Conservation (phyloP, 2,113 vertebrate species). For the Montifringilla adamsi region DNA sequence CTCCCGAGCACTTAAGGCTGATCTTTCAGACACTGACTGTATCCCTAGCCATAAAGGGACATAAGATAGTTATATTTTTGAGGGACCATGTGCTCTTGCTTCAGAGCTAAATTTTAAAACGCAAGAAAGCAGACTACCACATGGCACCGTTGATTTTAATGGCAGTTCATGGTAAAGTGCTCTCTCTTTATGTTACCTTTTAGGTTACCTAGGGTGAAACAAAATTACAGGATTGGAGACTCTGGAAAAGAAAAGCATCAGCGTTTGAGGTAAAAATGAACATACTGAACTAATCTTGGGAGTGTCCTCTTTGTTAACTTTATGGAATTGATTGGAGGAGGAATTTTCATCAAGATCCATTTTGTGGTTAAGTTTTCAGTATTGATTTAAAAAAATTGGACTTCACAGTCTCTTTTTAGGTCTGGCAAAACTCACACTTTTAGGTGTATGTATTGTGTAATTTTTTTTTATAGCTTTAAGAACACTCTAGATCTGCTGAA, state of each 20-base stretch:
- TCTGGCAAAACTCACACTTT: background rate
- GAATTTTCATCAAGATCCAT: conserved; percentile 22
- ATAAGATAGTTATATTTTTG: conserved; percentile 34
- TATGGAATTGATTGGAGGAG: conserved; percentile 6
- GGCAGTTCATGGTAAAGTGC: conserved; percentile 66
- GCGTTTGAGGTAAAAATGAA: conserved; percentile 74
- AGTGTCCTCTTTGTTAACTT: conserved; percentile 28
- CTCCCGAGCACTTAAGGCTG: background rate
- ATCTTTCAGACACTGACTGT: background rate
- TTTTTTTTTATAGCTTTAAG: background rate
- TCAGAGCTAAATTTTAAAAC: conserved; percentile 54
- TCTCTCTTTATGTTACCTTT: conserved; percentile 71
- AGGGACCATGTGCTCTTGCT: conserved; percentile 34
- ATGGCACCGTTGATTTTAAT: conserved; percentile 60
- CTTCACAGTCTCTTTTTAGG: background rate
- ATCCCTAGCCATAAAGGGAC: background rate
- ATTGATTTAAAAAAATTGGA: background rate
- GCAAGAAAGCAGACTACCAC: conserved; percentile 54
- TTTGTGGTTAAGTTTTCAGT: conserved; percentile 43
- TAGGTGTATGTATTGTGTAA: background rate
- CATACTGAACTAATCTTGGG: conserved; percentile 54
- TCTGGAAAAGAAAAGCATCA: conserved; percentile 77
- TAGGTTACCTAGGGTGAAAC: conserved; percentile 78
- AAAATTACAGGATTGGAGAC: conserved; percentile 75
- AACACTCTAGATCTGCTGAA: background rate